These are phyloP conservation scores for Edolisoma coerulescens DNA, from an alignment of 2,113 vertebrate genomes.

Conservation along the genomic window DNA sequence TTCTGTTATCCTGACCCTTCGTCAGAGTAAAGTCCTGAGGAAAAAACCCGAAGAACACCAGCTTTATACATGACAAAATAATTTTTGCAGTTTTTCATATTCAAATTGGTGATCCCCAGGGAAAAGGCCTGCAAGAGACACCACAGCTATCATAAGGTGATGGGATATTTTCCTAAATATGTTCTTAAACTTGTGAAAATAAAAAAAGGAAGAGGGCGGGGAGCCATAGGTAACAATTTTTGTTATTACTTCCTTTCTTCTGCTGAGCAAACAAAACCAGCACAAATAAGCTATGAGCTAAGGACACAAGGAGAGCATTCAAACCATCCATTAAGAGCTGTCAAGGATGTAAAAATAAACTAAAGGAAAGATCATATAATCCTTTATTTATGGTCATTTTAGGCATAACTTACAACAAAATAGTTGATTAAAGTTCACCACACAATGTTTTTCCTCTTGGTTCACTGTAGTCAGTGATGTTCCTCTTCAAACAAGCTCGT, in stretches of 20 bases:
- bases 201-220: background rate
- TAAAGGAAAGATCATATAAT: background rate
- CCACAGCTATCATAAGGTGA: background rate
- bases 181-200: background rate
- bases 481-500: slow-evolving; percentile 24
- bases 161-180: background rate
- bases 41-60: background rate
- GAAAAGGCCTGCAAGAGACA: background rate
- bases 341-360: background rate
- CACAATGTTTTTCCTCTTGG: background rate
- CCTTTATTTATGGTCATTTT: background rate
- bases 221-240: background rate
- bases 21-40: background rate
- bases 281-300: background rate
- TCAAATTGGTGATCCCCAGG: background rate
- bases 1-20: background rate
- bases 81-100: background rate
- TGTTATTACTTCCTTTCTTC: background rate
- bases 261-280: background rate
- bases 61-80: background rate
- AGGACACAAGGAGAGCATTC: background rate
- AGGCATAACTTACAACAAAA: background rate
- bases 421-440: background rate
- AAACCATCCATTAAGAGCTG: background rate
- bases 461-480: background rate